Conservation (phyloP, 2,888 invertebrate genomes). For the Therioaphis trifolii region DNA sequence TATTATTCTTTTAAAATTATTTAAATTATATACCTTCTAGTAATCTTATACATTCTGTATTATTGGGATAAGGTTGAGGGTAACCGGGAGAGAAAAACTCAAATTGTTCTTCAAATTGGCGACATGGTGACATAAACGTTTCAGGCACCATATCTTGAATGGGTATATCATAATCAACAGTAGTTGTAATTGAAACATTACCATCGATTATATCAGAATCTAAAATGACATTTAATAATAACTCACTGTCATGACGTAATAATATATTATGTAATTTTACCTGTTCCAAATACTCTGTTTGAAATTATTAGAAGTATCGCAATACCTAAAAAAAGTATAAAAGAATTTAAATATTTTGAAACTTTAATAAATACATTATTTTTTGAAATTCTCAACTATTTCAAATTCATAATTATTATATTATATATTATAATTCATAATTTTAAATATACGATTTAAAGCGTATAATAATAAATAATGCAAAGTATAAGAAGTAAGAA, state of each 20-base stretch:
- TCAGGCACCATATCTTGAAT: constrained; percentile 56
- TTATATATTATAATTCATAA: no score
- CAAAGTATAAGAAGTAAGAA: no score
- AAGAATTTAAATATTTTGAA: not conserved
- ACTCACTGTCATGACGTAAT: no score
- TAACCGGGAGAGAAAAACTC: constrained; percentile 80
- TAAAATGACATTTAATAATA: not conserved
- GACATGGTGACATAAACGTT: constrained; percentile 61
- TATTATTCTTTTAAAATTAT: not conserved
- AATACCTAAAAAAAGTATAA: constrained; percentile 39
- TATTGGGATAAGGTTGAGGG: constrained; percentile 76
- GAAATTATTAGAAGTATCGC: constrained; percentile 41
- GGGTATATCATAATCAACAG: constrained; percentile 45
- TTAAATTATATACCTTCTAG: constrained; percentile 74
- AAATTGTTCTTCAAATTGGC: constrained; percentile 68
- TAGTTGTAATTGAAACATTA: constrained; percentile 43
- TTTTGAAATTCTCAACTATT: no score
- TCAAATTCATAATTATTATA: no score
- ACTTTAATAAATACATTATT: not conserved
- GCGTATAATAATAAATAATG: no score
- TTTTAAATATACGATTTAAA: no score
- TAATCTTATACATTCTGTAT: constrained; percentile 76
- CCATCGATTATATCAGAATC: constrained; percentile 42
- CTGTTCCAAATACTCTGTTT: constrained; percentile 36
- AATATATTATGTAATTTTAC: constrained; percentile 26